Evolutionary conservation across 2,888 invertebrate genomes (phyloP), one percentile per base, ranked within the genome.

Genomic region (Drosophila histrio): DNA sequence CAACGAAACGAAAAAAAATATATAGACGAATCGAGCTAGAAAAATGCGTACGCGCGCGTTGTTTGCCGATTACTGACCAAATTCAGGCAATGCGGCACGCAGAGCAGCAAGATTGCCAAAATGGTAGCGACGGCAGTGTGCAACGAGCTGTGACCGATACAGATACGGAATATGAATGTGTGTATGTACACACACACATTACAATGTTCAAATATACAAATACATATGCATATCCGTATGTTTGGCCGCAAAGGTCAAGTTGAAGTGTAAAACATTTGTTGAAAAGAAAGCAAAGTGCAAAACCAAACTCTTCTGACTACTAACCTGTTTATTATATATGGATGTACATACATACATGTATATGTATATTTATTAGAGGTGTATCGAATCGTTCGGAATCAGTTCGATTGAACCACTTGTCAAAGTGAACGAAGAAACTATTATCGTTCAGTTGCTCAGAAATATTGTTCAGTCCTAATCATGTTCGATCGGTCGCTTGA

Each of bases 21-120:
- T 32, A 28, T 38, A 62, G 46, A 49, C 41, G 61, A 56, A 61
- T 59, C 46, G 50, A 68, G 64, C 62, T 59, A 49, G 56, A 70
- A 77, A 84, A 81, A 85, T 89, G 89, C 80, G 89, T 74, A 73
- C 88, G 88, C 78, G 72, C 61, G 67, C 86, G 86, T 36, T 74
- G 80, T 82, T 78, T 73, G 68, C 54, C 80, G 78, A 69, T 74
- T 74, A 86, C 86, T 89, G 77, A 82, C 69, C 74, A 71, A 82
- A 82, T 66, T 79, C 66, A 65, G 64, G 54, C 66, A 79, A 75
- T 56, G 66, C 50, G 59, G 32, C 59, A 47, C 49, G 53, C 57
- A 66, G 34, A 70, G 49, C 76, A 54, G n/a, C 41, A 49, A 52
- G 65, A 74, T 74, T 70, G 65, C 75, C 79, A 78, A 78, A 74